Base-by-base conservation (phyloP, 1,140 invertebrate species). In the Hetaerina americana region DNA sequence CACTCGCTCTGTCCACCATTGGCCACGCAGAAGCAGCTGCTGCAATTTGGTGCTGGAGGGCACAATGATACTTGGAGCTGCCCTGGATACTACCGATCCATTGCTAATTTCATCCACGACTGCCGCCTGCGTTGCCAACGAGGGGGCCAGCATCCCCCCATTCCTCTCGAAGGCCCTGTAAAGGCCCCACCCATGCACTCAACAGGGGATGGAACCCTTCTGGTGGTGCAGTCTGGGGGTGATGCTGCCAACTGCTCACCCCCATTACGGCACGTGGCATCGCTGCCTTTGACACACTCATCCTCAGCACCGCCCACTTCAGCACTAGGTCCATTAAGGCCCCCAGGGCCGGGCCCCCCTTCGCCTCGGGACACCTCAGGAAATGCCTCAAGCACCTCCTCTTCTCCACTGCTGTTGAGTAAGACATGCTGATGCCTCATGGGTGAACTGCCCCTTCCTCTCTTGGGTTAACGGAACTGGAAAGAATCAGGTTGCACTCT, bases 11-110 rank as follows among this genome's bases (percentile, higher is more conserved):
- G 92, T 77, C 77, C 85, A 3, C 69, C 75, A 25, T 71, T 71
- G 49, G n/a, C n/a, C n/a, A 18, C 40, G 15, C 82, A 83, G 72
- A 94, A 95, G 81, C 86, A 89, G 73, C 78, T 94, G 29, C 78
- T 91, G 18, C 85, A 88, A 76, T 85, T 95, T 80, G 84, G 85
- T 25, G 85, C 87, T 22, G 92, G 92, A 0, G 90, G 90, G 0
- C 94, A 96, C 78, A 95, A 96, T 77, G 92, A 95, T 79, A 96
- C 93, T 0, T 96, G 93, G 93, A 86, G 81, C 66, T 81, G 83
- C 76, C 78, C 80, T 26, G 84, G 83, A 24, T 90, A 90, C 75
- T 90, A 89, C 76, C 81, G 85, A 71, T 81, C 82, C 25, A 82
- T 89, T 69, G 79, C 77, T 31, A 76, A 77, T 68, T 89, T 89